A percentile compares a stretch with the other conserved stretches of the same genome.
Evolutionary conservation across 1,140 invertebrate genomes (phyloP).

Genomic region (Galleria mellonella): DNA sequence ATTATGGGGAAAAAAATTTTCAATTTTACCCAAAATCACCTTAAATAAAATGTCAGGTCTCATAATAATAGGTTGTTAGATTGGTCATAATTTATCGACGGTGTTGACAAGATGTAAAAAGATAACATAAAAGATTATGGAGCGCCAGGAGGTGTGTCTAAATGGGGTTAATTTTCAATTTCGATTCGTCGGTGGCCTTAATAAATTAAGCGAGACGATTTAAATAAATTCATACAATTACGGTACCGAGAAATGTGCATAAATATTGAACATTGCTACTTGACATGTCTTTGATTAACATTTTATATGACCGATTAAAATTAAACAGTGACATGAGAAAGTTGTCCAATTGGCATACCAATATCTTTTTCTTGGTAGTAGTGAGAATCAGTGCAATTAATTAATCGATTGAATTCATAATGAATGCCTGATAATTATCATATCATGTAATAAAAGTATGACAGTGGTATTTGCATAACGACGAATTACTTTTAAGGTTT

Average conservation of each 20-base stretch:
- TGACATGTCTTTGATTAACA: constrained; percentile 35
- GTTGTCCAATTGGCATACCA: constrained; percentile 16
- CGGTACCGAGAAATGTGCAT: constrained; percentile 30
- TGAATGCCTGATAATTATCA: constrained; percentile 3
- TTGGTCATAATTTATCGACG: constrained; percentile 57
- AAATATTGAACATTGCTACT: constrained; percentile 40
- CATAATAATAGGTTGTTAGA: constrained; percentile 64
- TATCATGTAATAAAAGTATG: no score
- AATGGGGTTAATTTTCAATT: constrained; percentile 68
- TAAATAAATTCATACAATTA: constrained; percentile 37
- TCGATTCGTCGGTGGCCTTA: constrained; percentile 50
- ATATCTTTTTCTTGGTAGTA: constrained; percentile 10
- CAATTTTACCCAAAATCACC: constrained; percentile 54
- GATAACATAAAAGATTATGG: constrained; percentile 33
- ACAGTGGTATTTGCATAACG: no score
- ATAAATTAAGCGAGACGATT: constrained; percentile 42
- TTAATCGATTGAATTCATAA: constrained; percentile 14
- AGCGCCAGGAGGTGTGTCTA: constrained; percentile 51
- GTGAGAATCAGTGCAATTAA: constrained; percentile 18
- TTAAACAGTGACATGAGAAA: constrained; percentile 35
- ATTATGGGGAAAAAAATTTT: constrained; percentile 47
- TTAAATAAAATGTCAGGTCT: constrained; percentile 63
- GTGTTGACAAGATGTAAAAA: constrained; percentile 63
- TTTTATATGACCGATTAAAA: constrained; percentile 41
- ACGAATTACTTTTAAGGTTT: no score